phyloP scores from a whole-genome alignment of 2,113 vertebrate species.

The Rhinichthys klamathensis region DNA sequence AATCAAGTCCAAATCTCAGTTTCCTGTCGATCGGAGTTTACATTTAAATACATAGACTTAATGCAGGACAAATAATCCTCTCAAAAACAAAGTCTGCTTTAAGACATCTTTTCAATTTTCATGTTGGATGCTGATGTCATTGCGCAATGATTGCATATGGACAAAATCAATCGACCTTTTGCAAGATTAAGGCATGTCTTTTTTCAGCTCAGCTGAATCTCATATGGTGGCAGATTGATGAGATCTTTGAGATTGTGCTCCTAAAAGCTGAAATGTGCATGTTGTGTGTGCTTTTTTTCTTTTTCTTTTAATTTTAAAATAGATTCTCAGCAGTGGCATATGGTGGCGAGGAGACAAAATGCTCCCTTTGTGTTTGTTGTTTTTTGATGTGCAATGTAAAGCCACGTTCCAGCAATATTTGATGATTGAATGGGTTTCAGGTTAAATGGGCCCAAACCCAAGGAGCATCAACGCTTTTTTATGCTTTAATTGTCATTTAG shows the following conservation, averaged over 20 bases:
- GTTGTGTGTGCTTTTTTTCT: neutral
- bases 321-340: neutral
- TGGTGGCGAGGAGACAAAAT: too few relatives aligned
- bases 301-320: neutral
- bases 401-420: too few relatives aligned
- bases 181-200: neutral
- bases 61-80: conserved; percentile 21
- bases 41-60: conserved; percentile 17
- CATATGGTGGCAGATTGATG: neutral
- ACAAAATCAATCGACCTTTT: neutral
- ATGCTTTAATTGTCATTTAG: too few relatives aligned
- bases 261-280: neutral
- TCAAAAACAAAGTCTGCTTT: neutral
- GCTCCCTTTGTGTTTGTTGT: too few relatives aligned
- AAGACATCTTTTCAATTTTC: conserved; percentile 23
- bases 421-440: too few relatives aligned
- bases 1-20: neutral
- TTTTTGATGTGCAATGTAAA: too few relatives aligned
- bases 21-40: neutral
- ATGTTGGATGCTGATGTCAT: neutral
- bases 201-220: neutral
- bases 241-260: neutral
- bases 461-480: too few relatives aligned
- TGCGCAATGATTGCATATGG: neutral
- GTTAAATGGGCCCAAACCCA: too few relatives aligned